Conservation (phyloP, 2,797 vertebrate genomes). For the Coreius guichenoti region DNA sequence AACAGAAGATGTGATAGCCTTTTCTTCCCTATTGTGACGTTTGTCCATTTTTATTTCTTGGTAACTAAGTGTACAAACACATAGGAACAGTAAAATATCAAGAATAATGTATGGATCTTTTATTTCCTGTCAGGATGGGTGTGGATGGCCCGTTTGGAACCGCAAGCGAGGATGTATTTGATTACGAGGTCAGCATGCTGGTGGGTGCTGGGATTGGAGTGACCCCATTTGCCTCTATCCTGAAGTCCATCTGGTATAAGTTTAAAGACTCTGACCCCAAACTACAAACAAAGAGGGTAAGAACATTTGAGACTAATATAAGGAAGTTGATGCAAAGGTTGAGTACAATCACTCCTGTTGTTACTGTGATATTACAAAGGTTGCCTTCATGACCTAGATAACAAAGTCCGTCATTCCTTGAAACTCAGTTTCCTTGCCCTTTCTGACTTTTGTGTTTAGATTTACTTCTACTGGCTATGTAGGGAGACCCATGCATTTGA, state of each 20-base stretch:
- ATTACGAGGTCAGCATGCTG: slow-evolving; percentile 91
- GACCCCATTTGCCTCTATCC: slow-evolving; percentile 92
- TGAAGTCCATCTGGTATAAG: slow-evolving; percentile 96
- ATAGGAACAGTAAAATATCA: neutral
- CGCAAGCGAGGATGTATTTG: slow-evolving; percentile 91
- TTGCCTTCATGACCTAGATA: neutral
- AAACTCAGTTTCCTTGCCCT: slow-evolving; percentile 12
- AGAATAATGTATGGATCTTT: neutral
- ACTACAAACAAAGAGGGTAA: slow-evolving; percentile 88
- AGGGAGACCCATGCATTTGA: slow-evolving; percentile 90
- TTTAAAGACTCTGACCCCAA: slow-evolving; percentile 84
- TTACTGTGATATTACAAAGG: neutral
- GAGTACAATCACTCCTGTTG: neutral
- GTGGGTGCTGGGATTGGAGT: slow-evolving; percentile 91
- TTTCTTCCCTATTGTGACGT: neutral
- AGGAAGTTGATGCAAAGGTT: neutral
- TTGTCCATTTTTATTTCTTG: neutral
- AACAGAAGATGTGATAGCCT: neutral
- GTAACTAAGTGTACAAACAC: neutral
- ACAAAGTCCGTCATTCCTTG: slow-evolving; percentile 17
- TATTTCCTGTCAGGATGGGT: slow-evolving; percentile 76
- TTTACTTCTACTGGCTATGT: slow-evolving; percentile 97
- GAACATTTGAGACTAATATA: neutral
- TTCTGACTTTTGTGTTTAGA: slow-evolving; percentile 77
- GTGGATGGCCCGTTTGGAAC: slow-evolving; percentile 94